Conservation (phyloP, 1,140 invertebrate species). For the Camponotus vicinus region DNA sequence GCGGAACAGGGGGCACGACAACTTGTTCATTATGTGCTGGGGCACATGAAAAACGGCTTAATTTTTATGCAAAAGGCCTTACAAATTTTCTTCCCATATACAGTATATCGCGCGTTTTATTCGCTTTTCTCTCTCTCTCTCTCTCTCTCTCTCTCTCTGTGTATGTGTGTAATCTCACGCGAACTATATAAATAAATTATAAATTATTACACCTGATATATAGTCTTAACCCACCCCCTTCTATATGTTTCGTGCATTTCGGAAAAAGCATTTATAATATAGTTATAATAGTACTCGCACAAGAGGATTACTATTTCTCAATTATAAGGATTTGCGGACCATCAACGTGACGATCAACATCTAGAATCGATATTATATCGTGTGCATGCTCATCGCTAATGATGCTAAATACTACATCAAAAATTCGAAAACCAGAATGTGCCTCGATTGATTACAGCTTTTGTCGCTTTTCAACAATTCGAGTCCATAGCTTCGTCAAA, state of each 20-base stretch:
- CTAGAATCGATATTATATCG: slow-evolving; percentile 69
- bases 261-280: slow-evolving; percentile 86
- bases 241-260: slow-evolving; percentile 90
- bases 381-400: slow-evolving; percentile 79
- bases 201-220: slow-evolving; percentile 83
- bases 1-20: slow-evolving; percentile 73
- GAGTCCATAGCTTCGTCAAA: background rate
- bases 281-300: slow-evolving; percentile 83
- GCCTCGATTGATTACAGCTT: slow-evolving; percentile 63
- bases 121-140: background rate
- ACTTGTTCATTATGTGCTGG: slow-evolving; percentile 45
- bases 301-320: slow-evolving; percentile 84
- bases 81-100: slow-evolving; percentile 70
- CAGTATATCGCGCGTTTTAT: slow-evolving; percentile 66
- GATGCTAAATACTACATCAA: slow-evolving; percentile 80
- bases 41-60: slow-evolving; percentile 76
- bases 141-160: slow-evolving; percentile 50
- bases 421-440: slow-evolving; percentile 82
- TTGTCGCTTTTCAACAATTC: slow-evolving; percentile 31
- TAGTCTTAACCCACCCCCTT: slow-evolving; percentile 86
- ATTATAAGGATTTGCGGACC: slow-evolving; percentile 68
- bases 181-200: slow-evolving; percentile 79
- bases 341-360: slow-evolving; percentile 65
- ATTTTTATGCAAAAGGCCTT: slow-evolving; percentile 85
- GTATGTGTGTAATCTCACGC: slow-evolving; percentile 70